Conservation (phyloP, 23 tunicate genomes). For the Trididemnum nubilum region DNA sequence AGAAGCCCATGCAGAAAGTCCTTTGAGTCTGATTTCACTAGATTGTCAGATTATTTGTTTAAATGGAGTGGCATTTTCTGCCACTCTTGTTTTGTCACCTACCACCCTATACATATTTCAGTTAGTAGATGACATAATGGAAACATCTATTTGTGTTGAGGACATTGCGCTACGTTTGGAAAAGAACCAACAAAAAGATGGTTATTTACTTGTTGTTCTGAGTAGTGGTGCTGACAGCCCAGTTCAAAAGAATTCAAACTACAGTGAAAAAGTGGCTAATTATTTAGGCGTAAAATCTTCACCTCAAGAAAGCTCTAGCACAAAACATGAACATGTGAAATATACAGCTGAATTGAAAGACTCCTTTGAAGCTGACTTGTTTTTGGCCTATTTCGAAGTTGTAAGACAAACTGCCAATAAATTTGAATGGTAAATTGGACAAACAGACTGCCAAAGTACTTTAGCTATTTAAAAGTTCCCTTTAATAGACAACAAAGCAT, state of each 20-base stretch:
- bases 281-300: slow-evolving; percentile 42
- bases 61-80: slow-evolving; percentile 34
- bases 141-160: slow-evolving; percentile 21
- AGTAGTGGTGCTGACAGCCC: neutral
- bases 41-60: slow-evolving; percentile 27
- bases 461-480: too few relatives aligned
- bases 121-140: slow-evolving; percentile 52
- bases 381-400: slow-evolving; percentile 12
- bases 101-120: slow-evolving; percentile 27
- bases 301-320: neutral
- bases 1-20: neutral
- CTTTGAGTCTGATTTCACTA: slow-evolving; percentile 10
- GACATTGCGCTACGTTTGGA: slow-evolving; percentile 42
- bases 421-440: slow-evolving; percentile 50
- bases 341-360: slow-evolving; percentile 32
- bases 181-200: neutral
- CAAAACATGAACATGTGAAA: slow-evolving; percentile 20
- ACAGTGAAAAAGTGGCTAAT: slow-evolving; percentile 61
- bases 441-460: too few relatives aligned
- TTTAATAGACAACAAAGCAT: too few relatives aligned
- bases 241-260: slow-evolving; percentile 5
- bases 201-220: neutral
- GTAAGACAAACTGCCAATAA: slow-evolving; percentile 27
- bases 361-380: slow-evolving; percentile 13
- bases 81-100: slow-evolving; percentile 21